phyloP scores from a whole-genome alignment of 1,140 invertebrate genomes.

The Conopomorpha cramerella region DNA sequence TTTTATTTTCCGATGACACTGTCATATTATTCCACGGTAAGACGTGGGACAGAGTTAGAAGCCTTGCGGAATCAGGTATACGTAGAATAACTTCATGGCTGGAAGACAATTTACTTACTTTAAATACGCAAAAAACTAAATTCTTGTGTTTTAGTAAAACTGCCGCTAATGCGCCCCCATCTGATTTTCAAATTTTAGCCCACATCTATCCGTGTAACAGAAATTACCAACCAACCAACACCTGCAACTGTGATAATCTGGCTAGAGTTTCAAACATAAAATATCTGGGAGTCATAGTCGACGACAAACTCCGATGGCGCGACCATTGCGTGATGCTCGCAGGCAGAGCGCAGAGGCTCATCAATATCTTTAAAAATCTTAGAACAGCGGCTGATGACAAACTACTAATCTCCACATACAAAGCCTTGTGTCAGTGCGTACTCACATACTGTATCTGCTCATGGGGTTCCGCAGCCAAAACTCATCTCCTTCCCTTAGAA shows the following conservation, averaged over 20 bases:
- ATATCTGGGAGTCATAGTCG: conserved; percentile 6
- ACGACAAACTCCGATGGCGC: conserved; percentile 3
- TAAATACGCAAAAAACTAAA: conserved; percentile 6
- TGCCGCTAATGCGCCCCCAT: not conserved
- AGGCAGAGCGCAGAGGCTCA: conserved; percentile 1
- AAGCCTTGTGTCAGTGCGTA: too few species aligned
- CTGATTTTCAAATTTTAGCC: not conserved
- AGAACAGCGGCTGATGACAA: too few species aligned
- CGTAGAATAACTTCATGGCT: not conserved
- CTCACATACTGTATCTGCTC: too few species aligned
- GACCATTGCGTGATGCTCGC: not conserved
- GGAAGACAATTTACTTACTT: conserved; percentile 2
- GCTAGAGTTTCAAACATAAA: not conserved
- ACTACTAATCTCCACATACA: too few species aligned
- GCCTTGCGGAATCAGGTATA: conserved; percentile 1
- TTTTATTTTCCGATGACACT: conserved; percentile 7
- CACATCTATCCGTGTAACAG: conserved; percentile 3
- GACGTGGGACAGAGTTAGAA: conserved; percentile 1
- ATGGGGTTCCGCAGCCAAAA: too few species aligned
- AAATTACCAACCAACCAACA: not conserved
- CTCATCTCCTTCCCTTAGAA: too few species aligned
- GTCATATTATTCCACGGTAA: conserved; percentile 3
- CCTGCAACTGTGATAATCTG: not conserved
- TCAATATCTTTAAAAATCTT: conserved; percentile 7
- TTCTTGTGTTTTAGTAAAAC: conserved; percentile 5